phyloP scores from a whole-genome alignment of 2,113 vertebrate species.

The Aegithalos caudatus region DNA sequence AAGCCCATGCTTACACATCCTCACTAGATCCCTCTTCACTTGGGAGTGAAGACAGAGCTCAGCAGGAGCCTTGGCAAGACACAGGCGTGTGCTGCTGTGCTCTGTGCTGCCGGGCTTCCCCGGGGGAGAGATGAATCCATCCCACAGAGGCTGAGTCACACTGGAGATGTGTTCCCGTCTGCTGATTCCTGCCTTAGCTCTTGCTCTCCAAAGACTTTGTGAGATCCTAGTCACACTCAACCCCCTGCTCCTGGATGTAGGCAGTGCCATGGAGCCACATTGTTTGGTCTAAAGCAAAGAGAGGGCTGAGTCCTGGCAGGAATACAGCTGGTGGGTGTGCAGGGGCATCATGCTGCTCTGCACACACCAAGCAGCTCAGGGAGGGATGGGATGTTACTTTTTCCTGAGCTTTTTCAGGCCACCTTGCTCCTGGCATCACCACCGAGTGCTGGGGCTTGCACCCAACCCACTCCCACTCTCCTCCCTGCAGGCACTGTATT shows the following conservation, averaged over 20 bases:
- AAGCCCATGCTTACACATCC: neutral
- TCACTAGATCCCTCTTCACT: neutral
- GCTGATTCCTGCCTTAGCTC: neutral
- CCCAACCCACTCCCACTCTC: rapidly evolving
- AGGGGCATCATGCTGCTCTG: neutral
- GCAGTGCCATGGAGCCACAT: neutral
- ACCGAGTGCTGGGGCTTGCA: neutral
- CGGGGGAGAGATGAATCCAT: neutral
- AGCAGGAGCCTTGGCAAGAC: neutral
- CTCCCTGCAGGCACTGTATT: neutral
- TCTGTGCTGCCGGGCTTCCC: neutral
- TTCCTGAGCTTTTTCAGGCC: neutral
- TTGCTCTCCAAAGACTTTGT: neutral
- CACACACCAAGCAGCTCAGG: neutral
- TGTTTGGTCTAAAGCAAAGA: neutral
- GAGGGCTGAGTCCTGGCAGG: neutral
- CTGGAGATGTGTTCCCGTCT: neutral
- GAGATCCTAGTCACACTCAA: neutral
- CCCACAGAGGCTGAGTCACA: neutral
- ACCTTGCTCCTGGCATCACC: neutral
- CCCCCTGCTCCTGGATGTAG: neutral
- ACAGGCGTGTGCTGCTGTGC: neutral
- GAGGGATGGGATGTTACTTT: neutral
- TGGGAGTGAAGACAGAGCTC: neutral
- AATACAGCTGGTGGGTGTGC: neutral